A percentile compares a stretch with the other conserved stretches of the same genome.
Conservation (phyloP, 2,797 vertebrate species). For the Avahi laniger region DNA sequence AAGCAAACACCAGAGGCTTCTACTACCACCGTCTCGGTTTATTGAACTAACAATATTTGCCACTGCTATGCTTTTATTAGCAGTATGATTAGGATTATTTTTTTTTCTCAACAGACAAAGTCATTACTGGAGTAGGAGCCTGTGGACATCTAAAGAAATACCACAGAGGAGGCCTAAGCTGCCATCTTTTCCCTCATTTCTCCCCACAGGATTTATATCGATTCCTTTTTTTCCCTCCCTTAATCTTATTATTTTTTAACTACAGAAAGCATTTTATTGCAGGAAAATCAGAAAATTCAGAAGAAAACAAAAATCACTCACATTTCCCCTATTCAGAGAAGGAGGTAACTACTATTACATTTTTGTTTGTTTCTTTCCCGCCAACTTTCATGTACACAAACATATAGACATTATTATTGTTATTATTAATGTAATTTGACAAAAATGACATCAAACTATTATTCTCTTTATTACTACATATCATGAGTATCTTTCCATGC, state of each 20-base stretch:
- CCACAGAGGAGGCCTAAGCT: neutral
- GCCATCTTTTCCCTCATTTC: neutral
- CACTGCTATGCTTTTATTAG: constrained; percentile 28
- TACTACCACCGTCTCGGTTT: neutral
- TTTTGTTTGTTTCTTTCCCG: neutral
- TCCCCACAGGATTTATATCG: neutral
- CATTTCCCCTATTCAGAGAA: neutral
- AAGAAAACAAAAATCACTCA: neutral
- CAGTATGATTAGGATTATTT: neutral
- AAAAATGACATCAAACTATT: neutral
- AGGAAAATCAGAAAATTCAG: constrained; percentile 36
- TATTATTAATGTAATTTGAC: neutral
- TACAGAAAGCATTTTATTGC: constrained; percentile 21
- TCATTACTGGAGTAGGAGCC: neutral
- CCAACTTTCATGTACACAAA: neutral
- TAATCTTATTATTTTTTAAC: constrained; percentile 37
- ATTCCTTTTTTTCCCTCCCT: neutral
- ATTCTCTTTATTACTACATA: neutral
- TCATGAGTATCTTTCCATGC: neutral
- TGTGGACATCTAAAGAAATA: neutral
- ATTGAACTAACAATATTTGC: constrained; percentile 32
- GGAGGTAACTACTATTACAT: neutral
- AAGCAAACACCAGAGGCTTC: neutral
- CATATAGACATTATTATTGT: neutral
- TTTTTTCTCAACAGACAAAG: neutral